These are phyloP conservation scores for Microtus ochrogaster DNA, from an alignment of 2,113 vertebrate species.

Conservation along the genomic window DNA sequence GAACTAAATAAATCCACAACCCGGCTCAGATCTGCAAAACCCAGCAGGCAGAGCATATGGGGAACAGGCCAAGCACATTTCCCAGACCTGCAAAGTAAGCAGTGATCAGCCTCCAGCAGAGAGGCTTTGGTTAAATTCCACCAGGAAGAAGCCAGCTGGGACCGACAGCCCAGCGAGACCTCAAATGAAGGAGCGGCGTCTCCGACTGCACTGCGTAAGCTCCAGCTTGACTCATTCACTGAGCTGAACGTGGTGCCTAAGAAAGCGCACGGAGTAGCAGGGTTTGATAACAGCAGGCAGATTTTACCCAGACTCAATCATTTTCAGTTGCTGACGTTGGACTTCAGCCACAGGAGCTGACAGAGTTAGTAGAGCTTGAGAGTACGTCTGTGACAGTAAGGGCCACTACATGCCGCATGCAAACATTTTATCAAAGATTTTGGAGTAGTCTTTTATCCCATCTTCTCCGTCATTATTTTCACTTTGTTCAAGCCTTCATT, in stretches of 20 bases:
- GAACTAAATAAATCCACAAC: constrained; percentile 85
- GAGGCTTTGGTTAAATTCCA: constrained; percentile 41
- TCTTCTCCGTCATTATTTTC: background rate
- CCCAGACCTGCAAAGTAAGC: constrained; percentile 60
- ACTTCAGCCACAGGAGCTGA: background rate
- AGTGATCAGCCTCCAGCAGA: constrained; percentile 62
- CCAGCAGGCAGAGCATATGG: constrained; percentile 73
- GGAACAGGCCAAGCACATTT: constrained; percentile 67
- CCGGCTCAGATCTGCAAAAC: constrained; percentile 84
- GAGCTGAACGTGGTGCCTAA: background rate
- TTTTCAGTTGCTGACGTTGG: background rate
- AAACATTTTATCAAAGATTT: background rate
- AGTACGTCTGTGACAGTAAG: background rate
- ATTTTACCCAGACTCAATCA: background rate
- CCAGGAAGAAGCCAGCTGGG: background rate
- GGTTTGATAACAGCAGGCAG: background rate
- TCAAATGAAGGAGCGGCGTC: background rate
- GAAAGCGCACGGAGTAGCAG: background rate
- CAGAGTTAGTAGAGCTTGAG: background rate
- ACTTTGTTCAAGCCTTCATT: background rate
- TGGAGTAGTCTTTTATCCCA: background rate
- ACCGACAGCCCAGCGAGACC: constrained; percentile 8
- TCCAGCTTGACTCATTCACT: background rate
- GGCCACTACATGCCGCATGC: no score
- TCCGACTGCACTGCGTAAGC: background rate